Percentiles rank a stretch among this genome's conserved stretches.
phyloP scores from a whole-genome alignment of 37 sponge, comb jelly and placozoan genomes.

The Bolinopsis microptera region DNA sequence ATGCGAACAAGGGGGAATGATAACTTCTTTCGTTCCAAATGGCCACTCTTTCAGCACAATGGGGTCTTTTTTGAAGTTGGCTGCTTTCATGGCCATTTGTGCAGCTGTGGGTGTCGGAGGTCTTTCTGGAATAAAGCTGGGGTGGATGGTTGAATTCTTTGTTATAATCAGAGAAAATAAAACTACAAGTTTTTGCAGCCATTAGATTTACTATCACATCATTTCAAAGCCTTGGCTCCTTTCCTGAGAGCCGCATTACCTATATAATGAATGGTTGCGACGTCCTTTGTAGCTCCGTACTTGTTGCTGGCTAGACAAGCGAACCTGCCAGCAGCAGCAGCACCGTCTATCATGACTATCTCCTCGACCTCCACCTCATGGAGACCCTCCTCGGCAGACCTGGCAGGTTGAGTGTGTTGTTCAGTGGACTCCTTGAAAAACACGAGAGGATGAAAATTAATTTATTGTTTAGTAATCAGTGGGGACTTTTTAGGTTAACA shows the following conservation, averaged over 20 bases:
- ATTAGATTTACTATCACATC: no score
- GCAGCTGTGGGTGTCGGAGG: background rate
- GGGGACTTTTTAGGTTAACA: no score
- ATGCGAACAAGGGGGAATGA: background rate
- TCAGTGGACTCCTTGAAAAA: no score
- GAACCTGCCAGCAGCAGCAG: background rate
- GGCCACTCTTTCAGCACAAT: background rate
- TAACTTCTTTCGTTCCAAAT: background rate
- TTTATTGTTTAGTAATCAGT: no score
- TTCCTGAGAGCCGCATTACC: no score
- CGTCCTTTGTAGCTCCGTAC: background rate
- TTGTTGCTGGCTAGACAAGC: conserved; percentile 5
- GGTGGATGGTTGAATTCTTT: background rate
- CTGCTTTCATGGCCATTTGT: conserved; percentile 14
- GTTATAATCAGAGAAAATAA: background rate
- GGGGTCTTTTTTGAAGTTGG: background rate
- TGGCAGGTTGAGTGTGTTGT: background rate
- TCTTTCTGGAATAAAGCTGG: conserved; percentile 6
- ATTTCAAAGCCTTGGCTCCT: no score
- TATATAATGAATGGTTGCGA: background rate
- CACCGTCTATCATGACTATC: conserved; percentile 2
- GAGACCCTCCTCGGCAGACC: background rate
- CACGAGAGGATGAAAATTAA: no score
- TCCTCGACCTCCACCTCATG: background rate
- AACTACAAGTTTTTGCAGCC: background rate